These are phyloP conservation scores for Triplophysa rosa DNA, from an alignment of 2,113 vertebrate genomes.

Conservation along the genomic window DNA sequence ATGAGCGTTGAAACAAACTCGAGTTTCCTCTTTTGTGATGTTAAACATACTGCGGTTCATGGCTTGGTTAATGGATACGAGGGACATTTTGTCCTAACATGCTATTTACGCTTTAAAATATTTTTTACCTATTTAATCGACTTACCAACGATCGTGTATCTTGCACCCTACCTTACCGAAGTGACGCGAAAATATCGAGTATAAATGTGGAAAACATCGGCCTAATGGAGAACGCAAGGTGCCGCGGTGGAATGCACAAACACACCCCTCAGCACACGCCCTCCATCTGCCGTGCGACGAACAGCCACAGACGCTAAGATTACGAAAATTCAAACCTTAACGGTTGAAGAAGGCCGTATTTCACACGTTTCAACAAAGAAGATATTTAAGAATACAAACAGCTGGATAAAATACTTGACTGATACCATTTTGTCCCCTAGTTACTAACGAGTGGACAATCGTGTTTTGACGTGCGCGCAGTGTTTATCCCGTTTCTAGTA, in stretches of 20 bases:
- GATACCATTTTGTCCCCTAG: background rate
- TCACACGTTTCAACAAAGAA: background rate
- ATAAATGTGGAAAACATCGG: constrained; percentile 21
- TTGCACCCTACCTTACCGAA: background rate
- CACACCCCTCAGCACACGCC: constrained; percentile 41
- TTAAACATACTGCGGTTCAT: background rate
- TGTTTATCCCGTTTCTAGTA: background rate
- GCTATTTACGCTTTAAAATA: background rate
- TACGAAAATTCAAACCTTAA: background rate
- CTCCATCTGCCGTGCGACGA: constrained; percentile 36
- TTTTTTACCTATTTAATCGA: background rate
- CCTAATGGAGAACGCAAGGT: constrained; percentile 44
- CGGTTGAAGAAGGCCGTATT: background rate
- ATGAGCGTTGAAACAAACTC: background rate
- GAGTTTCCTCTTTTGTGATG: constrained; percentile 16
- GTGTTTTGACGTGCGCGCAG: background rate
- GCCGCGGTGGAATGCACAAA: constrained; percentile 46
- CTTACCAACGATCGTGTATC: background rate
- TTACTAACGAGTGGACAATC: background rate
- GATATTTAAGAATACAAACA: background rate
- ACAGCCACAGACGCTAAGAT: background rate
- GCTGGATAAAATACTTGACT: background rate
- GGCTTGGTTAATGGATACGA: background rate
- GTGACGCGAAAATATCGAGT: constrained; percentile 8
- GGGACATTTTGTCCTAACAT: background rate